These are phyloP conservation scores for Myiopsitta monachus DNA, from an alignment of 2,113 vertebrate species.

Conservation along the genomic window DNA sequence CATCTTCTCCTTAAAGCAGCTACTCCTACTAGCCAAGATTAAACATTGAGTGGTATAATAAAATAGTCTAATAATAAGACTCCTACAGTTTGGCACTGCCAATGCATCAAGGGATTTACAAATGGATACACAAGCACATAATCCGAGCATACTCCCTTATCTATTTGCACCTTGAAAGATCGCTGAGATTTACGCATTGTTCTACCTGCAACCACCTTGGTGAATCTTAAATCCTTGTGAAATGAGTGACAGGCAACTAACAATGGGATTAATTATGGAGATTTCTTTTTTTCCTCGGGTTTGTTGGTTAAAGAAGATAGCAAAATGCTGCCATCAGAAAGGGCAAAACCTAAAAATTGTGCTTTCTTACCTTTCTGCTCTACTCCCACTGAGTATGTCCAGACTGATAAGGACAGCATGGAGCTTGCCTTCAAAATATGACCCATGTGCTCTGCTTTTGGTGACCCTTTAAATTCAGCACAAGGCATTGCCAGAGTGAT, in stretches of 20 bases:
- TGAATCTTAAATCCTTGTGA: neutral
- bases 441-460: neutral
- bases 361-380: neutral
- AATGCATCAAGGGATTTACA: neutral
- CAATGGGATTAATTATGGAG: neutral
- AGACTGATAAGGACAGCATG: neutral
- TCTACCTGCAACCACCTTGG: neutral
- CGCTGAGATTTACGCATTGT: neutral
- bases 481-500: neutral
- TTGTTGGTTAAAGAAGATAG: neutral
- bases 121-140: neutral
- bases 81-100: neutral
- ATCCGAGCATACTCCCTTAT: neutral
- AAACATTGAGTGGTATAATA: neutral
- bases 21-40: neutral
- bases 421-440: neutral
- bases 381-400: neutral
- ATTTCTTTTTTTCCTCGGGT: neutral
- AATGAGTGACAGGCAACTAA: neutral
- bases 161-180: neutral
- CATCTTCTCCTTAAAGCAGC: neutral
- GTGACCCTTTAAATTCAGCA: neutral
- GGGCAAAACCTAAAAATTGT: neutral
- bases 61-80: neutral
- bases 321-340: neutral